Evolutionary conservation across 2,113 vertebrate species (phyloP), one percentile per base, ranked within the genome.

Genomic region (Caretta caretta): DNA sequence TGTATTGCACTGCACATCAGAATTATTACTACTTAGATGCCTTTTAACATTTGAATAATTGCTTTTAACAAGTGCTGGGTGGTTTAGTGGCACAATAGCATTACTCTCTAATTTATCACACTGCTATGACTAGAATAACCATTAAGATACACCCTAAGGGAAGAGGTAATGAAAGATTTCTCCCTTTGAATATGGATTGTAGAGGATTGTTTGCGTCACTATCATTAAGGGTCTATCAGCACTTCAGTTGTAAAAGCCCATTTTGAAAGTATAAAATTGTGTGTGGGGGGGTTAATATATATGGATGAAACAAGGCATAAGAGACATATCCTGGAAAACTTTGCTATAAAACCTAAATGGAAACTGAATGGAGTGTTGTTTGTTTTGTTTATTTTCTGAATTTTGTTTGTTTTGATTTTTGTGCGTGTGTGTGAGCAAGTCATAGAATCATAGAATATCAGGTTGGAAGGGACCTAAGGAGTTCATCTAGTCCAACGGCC

Each of bases 61-160:
- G 9, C 17, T 91, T 95, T 83, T 83, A 76, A 83, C 80, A 93
- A 50, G 25, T 38, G n/a, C 69, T 84, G 20, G 29, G 31, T 90
- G 69, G 56, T 54, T 94, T 80, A 83, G 38, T 80, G 22, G 11
- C 80, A 86, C 56, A 90, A 76, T 25, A 90, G 10, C 25, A 86
- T 94, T 89, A 93, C 92, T 14, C 2, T 96, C 69, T 90, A 88
- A 89, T 95, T 72, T 84, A 90, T 93, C 72, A 84, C 62, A 80
- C 56, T 78, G 29, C 29, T 95, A 0, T 80, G 87, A 84, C 83
- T 87, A 88, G 38, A 53, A 94, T 94, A 93, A 94, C 29, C 17
- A 72, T 72, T 89, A 93, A 86, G 84, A 84, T 62, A 62, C 69
- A 88, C 82, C 87, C 95, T 92, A 81, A 69, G 85, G 81, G 86